Evolutionary conservation across 2,888 invertebrate species (phyloP).

Genomic region (Parthenolecanium corni): DNA sequence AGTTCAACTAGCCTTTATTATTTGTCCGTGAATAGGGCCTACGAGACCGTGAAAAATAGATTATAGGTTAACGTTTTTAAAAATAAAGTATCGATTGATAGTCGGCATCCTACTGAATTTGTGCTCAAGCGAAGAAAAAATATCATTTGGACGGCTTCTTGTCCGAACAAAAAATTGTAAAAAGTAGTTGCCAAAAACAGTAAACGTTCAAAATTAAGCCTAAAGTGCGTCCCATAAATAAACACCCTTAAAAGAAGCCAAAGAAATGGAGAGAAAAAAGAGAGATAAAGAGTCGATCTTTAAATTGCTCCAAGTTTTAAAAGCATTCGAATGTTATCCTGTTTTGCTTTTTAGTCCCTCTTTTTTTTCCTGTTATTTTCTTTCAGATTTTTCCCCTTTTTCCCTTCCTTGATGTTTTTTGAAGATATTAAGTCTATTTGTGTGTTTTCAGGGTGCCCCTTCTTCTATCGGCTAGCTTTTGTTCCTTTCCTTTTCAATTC

Average conservation of each 20-base stretch:
- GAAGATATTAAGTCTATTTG: too few species aligned
- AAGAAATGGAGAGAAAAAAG: constrained; percentile 1
- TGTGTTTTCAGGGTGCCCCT: too few species aligned
- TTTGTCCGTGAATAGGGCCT: too few species aligned
- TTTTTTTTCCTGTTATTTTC: background rate
- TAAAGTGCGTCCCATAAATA: constrained; percentile 18
- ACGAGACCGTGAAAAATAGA: too few species aligned
- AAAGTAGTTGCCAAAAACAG: constrained; percentile 21
- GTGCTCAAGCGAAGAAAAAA: background rate
- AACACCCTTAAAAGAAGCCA: constrained; percentile 21
- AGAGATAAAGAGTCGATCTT: background rate
- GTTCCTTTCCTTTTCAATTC: too few species aligned
- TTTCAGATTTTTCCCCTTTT: constrained; percentile 2
- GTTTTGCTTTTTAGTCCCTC: background rate
- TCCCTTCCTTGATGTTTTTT: too few species aligned
- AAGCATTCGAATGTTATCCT: constrained; percentile 24
- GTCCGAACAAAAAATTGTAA: constrained; percentile 6
- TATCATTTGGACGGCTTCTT: background rate
- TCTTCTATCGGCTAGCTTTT: too few species aligned
- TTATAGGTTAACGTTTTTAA: too few species aligned
- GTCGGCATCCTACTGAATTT: too few species aligned
- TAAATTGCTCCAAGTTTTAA: constrained; percentile 19
- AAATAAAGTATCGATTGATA: too few species aligned
- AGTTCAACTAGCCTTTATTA: too few species aligned
- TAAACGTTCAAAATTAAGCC: constrained; percentile 21